Percentiles rank a stretch among this genome's conserved stretches.
phyloP scores from a whole-genome alignment of 1,140 invertebrate species.

The Bombus cullumanus region DNA sequence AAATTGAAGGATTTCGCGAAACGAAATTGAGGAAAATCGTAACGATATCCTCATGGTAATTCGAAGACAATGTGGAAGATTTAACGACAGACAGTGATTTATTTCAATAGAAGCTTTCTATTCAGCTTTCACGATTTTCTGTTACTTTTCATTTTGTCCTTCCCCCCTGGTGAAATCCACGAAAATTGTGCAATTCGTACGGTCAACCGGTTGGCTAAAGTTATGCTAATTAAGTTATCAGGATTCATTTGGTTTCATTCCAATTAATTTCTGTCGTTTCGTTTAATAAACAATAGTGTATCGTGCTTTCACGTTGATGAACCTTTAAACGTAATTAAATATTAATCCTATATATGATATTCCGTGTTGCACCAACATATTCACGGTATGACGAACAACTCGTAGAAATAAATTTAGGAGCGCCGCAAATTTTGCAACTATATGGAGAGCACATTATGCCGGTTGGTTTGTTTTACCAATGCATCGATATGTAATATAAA shows the following conservation, averaged over 20 bases:
- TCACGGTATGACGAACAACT: not conserved
- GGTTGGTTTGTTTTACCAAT: not conserved
- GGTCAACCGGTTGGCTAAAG: not conserved
- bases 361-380: not conserved
- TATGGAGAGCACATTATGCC: not conserved
- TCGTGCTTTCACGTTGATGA: slow-evolving; percentile 1
- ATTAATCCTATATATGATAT: slow-evolving; percentile 4
- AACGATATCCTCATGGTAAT: not conserved
- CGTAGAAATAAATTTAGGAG: not conserved
- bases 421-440: not conserved
- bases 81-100: slow-evolving; percentile 10
- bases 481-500: not conserved
- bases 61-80: not conserved
- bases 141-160: not conserved
- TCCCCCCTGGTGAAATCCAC: not conserved
- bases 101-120: slow-evolving; percentile 15
- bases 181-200: slow-evolving; percentile 29
- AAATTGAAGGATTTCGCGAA: not conserved
- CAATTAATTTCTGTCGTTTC: slow-evolving; percentile 4
- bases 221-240: slow-evolving; percentile 29
- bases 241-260: slow-evolving; percentile 23
- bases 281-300: not conserved
- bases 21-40: not conserved
- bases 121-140: slow-evolving; percentile 17
- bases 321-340: slow-evolving; percentile 4